Conservation (phyloP, 2,888 invertebrate genomes). For the Nemotelus nigrinus region DNA sequence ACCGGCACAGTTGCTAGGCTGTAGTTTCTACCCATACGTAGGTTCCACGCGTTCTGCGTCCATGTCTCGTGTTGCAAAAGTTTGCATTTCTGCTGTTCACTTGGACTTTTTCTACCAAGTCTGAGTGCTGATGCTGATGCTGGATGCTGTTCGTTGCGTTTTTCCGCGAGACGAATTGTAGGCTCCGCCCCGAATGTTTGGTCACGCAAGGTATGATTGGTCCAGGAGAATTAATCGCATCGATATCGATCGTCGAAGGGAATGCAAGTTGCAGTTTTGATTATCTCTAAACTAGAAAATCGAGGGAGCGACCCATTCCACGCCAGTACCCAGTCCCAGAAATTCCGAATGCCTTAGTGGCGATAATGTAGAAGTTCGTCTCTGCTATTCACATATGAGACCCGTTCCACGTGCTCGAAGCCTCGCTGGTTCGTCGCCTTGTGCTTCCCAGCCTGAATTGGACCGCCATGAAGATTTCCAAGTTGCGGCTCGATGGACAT, state of each 20-base stretch:
- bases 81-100: constrained; percentile 51
- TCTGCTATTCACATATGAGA: constrained; percentile 32
- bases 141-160: constrained; percentile 44
- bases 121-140: constrained; percentile 29
- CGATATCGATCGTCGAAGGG: constrained; percentile 52
- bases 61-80: constrained; percentile 49
- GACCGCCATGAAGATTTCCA: constrained; percentile 22
- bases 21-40: constrained; percentile 5
- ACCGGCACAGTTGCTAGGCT: constrained; percentile 27
- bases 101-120: constrained; percentile 49
- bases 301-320: constrained; percentile 14
- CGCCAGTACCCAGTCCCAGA: neutral
- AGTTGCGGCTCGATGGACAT: constrained; percentile 39
- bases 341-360: constrained; percentile 29
- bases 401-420: neutral
- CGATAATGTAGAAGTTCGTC: constrained; percentile 36
- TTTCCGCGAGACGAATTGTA: constrained; percentile 52
- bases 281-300: constrained; percentile 43
- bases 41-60: constrained; percentile 42
- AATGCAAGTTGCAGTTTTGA: constrained; percentile 52
- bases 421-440: neutral
- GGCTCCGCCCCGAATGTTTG: constrained; percentile 54
- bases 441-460: neutral
- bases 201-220: constrained; percentile 55
- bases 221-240: constrained; percentile 54